Percentiles rank a stretch among this genome's conserved stretches.
phyloP scores from a whole-genome alignment of 1,140 invertebrate species.

The Glossosoma conforme region DNA sequence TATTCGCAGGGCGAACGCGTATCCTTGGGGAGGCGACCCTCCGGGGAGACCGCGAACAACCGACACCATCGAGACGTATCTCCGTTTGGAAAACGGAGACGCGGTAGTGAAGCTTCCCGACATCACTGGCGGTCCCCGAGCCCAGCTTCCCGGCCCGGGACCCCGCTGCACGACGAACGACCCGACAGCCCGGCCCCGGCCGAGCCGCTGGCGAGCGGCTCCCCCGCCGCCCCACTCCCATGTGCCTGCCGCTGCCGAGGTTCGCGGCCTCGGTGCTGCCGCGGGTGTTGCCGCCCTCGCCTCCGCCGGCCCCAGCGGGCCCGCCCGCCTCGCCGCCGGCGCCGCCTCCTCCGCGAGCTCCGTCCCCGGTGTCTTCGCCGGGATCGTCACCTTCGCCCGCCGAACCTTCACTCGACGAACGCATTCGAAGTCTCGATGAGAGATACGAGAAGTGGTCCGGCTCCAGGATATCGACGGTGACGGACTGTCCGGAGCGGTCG shows the following conservation, averaged over 20 bases:
- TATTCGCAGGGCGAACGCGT: conserved; percentile 36
- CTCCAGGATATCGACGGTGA: conserved; percentile 48
- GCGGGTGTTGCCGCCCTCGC: conserved; percentile 35
- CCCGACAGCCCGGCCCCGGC: conserved; percentile 68
- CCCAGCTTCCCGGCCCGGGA: conserved; percentile 69
- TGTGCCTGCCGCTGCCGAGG: conserved; percentile 76
- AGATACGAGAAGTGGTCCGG: conserved; percentile 87
- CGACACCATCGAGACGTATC: conserved; percentile 37
- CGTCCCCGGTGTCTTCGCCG: conserved; percentile 50
- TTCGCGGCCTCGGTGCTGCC: conserved; percentile 73
- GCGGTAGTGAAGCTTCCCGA: conserved; percentile 29
- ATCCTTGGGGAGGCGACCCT: conserved; percentile 35
- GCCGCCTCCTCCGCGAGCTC: conserved; percentile 56
- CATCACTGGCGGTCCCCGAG: conserved; percentile 29
- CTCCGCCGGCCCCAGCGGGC: conserved; percentile 40
- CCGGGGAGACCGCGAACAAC: conserved; percentile 27
- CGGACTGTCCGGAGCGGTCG: conserved; percentile 41
- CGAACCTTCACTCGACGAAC: conserved; percentile 73
- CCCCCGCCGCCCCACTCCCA: conserved; percentile 55
- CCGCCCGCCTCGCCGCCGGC: conserved; percentile 40
- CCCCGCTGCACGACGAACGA: conserved; percentile 76
- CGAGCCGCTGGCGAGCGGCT: conserved; percentile 62
- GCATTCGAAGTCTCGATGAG: conserved; percentile 83
- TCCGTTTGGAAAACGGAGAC: conserved; percentile 33
- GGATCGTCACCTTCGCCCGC: conserved; percentile 54